Evolutionary conservation across 2,888 invertebrate species (phyloP).

Genomic region (Polyommatus icarus): DNA sequence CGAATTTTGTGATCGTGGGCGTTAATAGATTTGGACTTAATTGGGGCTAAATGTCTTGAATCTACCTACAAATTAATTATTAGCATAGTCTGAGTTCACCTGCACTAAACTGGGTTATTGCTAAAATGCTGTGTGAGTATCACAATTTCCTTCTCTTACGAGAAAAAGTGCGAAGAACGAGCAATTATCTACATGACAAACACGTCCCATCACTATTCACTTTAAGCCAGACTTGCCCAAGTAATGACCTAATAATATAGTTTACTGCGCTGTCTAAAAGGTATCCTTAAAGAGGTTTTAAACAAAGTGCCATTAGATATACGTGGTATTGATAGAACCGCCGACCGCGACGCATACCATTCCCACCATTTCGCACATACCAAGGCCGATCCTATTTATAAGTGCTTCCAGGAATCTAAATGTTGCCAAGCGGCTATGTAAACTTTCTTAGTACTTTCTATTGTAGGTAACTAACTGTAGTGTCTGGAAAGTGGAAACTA

Average conservation of each 20-base stretch:
- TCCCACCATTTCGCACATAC: neutral
- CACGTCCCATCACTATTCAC: too few species aligned
- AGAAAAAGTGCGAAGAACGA: too few species aligned
- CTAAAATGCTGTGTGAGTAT: too few species aligned
- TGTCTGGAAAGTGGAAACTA: neutral
- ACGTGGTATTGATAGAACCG: neutral
- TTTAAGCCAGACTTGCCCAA: neutral
- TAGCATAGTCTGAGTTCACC: neutral
- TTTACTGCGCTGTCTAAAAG: too few species aligned
- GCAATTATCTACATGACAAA: too few species aligned
- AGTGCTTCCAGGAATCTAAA: neutral
- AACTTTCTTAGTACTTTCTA: neutral
- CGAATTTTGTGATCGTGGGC: neutral
- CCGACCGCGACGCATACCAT: neutral
- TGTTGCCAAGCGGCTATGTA: neutral
- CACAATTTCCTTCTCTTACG: too few species aligned
- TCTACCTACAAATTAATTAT: slow-evolving; percentile 6
- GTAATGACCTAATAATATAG: neutral
- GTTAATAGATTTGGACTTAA: slow-evolving; percentile 8
- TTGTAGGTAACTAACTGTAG: neutral
- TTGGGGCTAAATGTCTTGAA: slow-evolving; percentile 18
- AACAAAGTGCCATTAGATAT: neutral
- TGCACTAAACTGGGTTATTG: neutral
- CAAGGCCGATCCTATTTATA: slow-evolving; percentile 11
- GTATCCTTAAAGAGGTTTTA: neutral